Evolutionary conservation across 2,888 invertebrate species (phyloP).

Genomic region (Cinara cedri): DNA sequence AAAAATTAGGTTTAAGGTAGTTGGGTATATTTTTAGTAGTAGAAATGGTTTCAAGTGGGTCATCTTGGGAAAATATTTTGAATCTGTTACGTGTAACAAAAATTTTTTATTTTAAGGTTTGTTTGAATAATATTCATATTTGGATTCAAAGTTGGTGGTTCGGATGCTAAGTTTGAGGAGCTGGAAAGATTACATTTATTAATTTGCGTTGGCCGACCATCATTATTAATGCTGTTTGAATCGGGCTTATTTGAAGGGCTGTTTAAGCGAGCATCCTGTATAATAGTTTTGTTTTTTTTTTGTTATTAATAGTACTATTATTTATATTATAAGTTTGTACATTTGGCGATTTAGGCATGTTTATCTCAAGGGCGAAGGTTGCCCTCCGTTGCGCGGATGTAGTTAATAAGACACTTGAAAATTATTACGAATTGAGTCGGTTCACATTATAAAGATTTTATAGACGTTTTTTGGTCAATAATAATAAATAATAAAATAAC

Average conservation of each 20-base stretch:
- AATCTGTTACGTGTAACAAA: background rate
- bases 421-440: background rate
- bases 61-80: too few species aligned
- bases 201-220: background rate
- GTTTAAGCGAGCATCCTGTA: slow-evolving; percentile 15
- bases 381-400: background rate
- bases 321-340: background rate
- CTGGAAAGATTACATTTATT: slow-evolving; percentile 28
- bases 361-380: slow-evolving; percentile 4
- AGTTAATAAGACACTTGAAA: background rate
- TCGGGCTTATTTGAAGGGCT: slow-evolving; percentile 15
- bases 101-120: slow-evolving; percentile 5
- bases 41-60: too few species aligned
- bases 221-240: slow-evolving; percentile 7
- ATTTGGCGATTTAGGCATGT: slow-evolving; percentile 9
- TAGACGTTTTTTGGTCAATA: too few species aligned
- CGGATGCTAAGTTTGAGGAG: slow-evolving; percentile 4
- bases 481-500: too few species aligned
- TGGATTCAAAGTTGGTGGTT: background rate
- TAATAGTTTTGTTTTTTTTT: slow-evolving; percentile 5
- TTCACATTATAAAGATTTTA: background rate
- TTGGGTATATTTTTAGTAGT: too few species aligned
- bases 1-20: too few species aligned
- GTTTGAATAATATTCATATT: slow-evolving; percentile 6
- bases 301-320: slow-evolving; percentile 5